Percentiles rank a stretch among this genome's conserved stretches.
Evolutionary conservation across 2,113 vertebrate species (phyloP).

Genomic region (Heliornis fulica): DNA sequence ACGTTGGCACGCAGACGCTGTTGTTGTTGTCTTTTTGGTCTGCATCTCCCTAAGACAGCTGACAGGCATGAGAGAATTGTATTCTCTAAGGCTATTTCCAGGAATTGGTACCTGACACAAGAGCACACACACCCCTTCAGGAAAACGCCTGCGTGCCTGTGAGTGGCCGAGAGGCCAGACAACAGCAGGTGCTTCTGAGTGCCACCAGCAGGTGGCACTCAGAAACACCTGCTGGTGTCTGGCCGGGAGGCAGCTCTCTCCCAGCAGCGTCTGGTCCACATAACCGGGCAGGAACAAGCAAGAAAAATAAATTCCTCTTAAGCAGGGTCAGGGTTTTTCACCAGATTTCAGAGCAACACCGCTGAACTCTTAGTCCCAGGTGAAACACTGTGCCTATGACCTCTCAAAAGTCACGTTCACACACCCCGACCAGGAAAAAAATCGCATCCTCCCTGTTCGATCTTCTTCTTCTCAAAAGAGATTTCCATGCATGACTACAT

Average conservation of each 20-base stretch:
- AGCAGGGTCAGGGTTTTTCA: neutral
- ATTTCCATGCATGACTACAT: neutral
- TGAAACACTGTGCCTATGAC: neutral
- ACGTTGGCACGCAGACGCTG: neutral
- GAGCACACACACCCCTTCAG: neutral
- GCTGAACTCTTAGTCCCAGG: neutral
- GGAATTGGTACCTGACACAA: neutral
- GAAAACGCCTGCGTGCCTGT: accelerated
- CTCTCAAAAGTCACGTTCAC: neutral
- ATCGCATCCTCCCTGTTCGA: accelerated
- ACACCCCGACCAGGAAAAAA: neutral
- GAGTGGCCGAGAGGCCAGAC: neutral
- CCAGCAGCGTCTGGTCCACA: neutral
- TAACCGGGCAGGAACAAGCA: neutral
- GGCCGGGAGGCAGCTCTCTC: neutral
- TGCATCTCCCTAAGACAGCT: neutral
- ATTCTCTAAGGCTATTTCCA: neutral
- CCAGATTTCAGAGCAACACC: neutral
- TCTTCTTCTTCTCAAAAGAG: neutral
- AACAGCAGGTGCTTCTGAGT: too few relatives aligned
- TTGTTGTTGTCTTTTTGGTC: neutral
- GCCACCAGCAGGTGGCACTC: conserved; percentile 43
- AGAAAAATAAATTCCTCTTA: neutral
- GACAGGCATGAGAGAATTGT: neutral
- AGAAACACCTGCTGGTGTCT: neutral